These are phyloP conservation scores for Folsomia candida DNA, from an alignment of 2,888 invertebrate species.

Conservation along the genomic window DNA sequence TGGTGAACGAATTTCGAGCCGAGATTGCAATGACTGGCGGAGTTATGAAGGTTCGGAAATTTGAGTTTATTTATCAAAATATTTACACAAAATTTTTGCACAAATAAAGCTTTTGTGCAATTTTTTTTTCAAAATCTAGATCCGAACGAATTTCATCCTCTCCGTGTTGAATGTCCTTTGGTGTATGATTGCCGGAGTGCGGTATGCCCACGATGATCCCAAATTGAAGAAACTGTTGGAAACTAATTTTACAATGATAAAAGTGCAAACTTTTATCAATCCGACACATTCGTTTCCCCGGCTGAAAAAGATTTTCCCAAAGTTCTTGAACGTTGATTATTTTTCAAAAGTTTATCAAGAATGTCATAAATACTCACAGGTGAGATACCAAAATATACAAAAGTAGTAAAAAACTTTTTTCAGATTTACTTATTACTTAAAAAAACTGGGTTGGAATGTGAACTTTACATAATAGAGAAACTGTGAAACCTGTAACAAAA, in stretches of 20 bases:
- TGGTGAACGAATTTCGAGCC: constrained; percentile 22
- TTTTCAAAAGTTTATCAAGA: constrained; percentile 14
- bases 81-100: constrained; percentile 23
- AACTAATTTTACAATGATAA: constrained; percentile 34
- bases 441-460: too few relatives aligned
- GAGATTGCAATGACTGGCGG: constrained; percentile 21
- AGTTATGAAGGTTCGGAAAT: constrained; percentile 15
- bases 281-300: neutral
- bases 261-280: constrained; percentile 22
- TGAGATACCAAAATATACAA: too few relatives aligned
- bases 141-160: constrained; percentile 25
- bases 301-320: constrained; percentile 1
- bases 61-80: too few relatives aligned
- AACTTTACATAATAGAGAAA: too few relatives aligned
- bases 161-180: constrained; percentile 45
- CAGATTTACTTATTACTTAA: too few relatives aligned
- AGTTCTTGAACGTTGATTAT: neutral
- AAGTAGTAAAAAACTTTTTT: too few relatives aligned
- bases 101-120: constrained; percentile 16
- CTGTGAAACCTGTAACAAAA: too few relatives aligned
- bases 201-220: constrained; percentile 46
- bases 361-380: constrained; percentile 19
- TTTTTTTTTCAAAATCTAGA: neutral
- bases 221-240: constrained; percentile 38
- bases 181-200: constrained; percentile 46